Conservation (phyloP, 2,797 vertebrate species). For the Eurystomus glaucurus region DNA sequence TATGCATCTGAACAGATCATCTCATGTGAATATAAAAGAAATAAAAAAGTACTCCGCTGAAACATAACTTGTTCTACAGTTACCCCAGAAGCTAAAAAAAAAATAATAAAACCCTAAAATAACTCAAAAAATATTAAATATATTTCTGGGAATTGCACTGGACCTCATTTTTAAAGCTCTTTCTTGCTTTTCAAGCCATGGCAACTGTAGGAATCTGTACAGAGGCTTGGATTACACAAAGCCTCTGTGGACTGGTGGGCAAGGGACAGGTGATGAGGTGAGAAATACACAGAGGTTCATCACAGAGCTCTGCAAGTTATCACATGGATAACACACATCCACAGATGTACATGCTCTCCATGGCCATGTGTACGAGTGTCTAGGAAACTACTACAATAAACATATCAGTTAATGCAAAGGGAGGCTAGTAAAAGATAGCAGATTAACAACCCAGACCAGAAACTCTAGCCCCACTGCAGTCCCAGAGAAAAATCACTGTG, state of each 20-base stretch:
- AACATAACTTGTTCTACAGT: background rate
- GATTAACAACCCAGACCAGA: background rate
- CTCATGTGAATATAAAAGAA: background rate
- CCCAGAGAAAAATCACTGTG: background rate
- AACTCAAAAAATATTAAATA: background rate
- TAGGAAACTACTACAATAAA: background rate
- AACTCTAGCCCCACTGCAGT: background rate
- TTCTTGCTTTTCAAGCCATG: background rate
- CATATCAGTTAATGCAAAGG: background rate
- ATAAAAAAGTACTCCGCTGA: background rate
- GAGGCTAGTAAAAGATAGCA: background rate
- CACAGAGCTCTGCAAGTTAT: background rate
- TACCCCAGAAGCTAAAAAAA: conserved; percentile 5
- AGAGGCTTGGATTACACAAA: background rate
- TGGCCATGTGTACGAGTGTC: background rate
- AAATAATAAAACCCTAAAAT: background rate
- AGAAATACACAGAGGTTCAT: background rate
- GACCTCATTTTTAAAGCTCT: background rate
- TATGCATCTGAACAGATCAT: background rate
- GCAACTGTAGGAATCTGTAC: background rate
- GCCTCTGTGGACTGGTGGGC: background rate
- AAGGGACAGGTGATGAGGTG: background rate
- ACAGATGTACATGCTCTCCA: background rate
- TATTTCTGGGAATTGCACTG: background rate
- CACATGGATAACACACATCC: background rate